These are phyloP conservation scores for Cheilosia soror DNA, from an alignment of 2,888 invertebrate genomes.

Conservation along the genomic window DNA sequence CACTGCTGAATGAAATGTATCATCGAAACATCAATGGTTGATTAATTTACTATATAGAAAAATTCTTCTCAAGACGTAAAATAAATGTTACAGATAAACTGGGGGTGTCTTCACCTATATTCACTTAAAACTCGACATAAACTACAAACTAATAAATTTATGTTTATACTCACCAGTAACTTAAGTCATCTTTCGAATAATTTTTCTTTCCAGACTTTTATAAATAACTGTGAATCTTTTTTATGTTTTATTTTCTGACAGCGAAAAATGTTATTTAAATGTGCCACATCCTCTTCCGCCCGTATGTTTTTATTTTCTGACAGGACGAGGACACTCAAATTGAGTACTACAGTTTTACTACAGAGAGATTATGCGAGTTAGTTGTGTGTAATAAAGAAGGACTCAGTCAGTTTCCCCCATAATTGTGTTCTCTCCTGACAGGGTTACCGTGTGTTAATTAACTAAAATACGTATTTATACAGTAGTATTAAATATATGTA, in stretches of 20 bases:
- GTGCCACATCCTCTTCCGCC: constrained; percentile 22
- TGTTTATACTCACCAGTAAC: constrained; percentile 17
- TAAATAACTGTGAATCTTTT: neutral
- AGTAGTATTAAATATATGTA: neutral
- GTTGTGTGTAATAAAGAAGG: constrained; percentile 12
- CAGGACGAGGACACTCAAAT: constrained; percentile 52
- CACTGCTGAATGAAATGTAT: neutral
- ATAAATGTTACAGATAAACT: neutral
- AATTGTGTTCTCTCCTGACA: neutral
- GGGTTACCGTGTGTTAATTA: constrained; percentile 5
- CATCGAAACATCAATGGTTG: neutral
- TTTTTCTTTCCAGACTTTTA: neutral
- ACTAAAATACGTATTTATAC: neutral
- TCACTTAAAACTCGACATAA: neutral
- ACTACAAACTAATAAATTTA: neutral
- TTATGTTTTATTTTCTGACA: constrained; percentile 11
- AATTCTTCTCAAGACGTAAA: neutral
- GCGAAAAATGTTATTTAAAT: constrained; percentile 13
- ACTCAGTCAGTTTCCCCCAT: constrained; percentile 30
- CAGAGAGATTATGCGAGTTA: neutral
- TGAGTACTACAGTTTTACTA: constrained; percentile 11
- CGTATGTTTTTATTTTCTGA: constrained; percentile 53
- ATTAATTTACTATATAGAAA: neutral
- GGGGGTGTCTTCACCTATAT: neutral
- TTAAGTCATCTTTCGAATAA: neutral